Base-by-base conservation (phyloP, 2,888 invertebrate species). In the Ctenicera cuprea region DNA sequence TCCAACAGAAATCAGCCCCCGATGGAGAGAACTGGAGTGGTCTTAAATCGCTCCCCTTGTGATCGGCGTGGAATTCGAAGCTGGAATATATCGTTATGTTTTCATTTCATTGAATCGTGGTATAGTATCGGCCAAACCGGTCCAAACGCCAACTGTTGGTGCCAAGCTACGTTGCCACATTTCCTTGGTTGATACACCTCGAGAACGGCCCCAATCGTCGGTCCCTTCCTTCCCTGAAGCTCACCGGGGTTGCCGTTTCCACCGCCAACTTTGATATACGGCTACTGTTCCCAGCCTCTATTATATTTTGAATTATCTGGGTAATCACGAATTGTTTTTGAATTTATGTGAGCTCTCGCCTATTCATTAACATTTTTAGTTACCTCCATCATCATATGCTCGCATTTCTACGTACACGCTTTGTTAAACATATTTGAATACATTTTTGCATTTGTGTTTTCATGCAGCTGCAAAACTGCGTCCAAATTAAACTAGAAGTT, bases 91-190 rank as follows among this genome's bases (percentile, higher is more conserved):
- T 77, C 75, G 75, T 74, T 79, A 78, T 59, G 59, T 80, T 83
- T 82, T 81, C 80, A 80, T 82, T 82, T 82, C 78, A 80, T 80
- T 80, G 79, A 79, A 79, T 80, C 71, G 76, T 75, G 76, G 74
- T 79, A 77, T 78, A 77, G 59, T 76, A 76, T 76, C 76, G 71
- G 73, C 62, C 73, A 76, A 79, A 79, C 79, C 79, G 79, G 79
- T 79, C 76, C 69, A 70, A 70, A 75, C 71, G 69, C 78, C 77
- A 79, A 75, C 77, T 78, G 75, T 74, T 75, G 62, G 71, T 73
- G 71, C 67, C 75, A 63, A 65, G 67, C 73, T 62, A 74, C 69
- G 74, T 76, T 77, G 78, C 78, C 76, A 74, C 70, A 75, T 78
- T 68, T 74, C 59, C 57, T 48, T 41, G 37, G 14, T 48, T 50